phyloP scores from a whole-genome alignment of 2,888 invertebrate species.

The Sepiola atlantica region DNA sequence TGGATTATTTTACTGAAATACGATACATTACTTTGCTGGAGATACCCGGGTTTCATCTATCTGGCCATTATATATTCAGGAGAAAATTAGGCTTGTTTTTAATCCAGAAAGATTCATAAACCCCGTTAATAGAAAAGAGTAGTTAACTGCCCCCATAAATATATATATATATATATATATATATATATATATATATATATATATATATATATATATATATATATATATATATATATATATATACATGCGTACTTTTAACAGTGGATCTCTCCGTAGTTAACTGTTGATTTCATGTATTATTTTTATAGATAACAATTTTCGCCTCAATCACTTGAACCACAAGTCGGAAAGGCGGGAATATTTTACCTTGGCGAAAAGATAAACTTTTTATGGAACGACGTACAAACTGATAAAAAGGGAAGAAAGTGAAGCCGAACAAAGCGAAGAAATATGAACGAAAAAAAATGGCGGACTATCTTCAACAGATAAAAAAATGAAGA shows the following conservation, averaged over 20 bases:
- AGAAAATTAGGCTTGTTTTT: no score
- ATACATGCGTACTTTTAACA: not conserved
- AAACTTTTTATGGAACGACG: not conserved
- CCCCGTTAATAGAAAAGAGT: no score
- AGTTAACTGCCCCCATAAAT: no score
- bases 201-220: not conserved
- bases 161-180: no score
- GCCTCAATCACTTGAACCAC: not conserved
- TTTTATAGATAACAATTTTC: not conserved
- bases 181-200: not conserved
- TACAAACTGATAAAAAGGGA: not conserved
- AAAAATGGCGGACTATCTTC: not conserved
- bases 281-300: not conserved
- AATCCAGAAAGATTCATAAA: no score
- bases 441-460: not conserved
- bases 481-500: not conserved
- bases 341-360: not conserved
- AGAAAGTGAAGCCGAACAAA: not conserved
- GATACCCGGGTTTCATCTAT: no score
- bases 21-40: no score
- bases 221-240: not conserved
- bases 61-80: no score
- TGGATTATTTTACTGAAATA: no score
- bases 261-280: not conserved
- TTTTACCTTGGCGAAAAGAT: slow-evolving; percentile 19